Percentiles rank a stretch among this genome's conserved stretches.
Conservation (phyloP, 2,888 invertebrate species). For the Heliconius sara region DNA sequence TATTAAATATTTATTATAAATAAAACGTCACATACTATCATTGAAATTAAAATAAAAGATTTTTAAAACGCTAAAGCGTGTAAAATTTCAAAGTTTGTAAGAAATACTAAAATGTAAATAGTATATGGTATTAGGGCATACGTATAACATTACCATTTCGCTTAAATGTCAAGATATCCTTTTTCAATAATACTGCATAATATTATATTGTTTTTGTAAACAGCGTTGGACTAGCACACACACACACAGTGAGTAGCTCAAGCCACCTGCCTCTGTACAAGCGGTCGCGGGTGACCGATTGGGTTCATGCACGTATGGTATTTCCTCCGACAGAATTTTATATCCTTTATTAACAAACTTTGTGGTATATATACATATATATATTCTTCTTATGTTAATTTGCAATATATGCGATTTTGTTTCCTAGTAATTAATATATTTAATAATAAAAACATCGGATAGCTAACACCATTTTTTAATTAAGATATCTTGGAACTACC, state of each 20-base stretch:
- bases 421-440: neutral
- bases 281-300: constrained; percentile 31
- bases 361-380: neutral
- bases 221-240: neutral
- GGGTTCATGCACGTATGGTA: constrained; percentile 23
- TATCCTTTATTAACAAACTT: neutral
- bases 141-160: neutral
- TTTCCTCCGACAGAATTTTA: constrained; percentile 3
- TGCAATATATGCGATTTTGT: neutral
- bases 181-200: neutral
- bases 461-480: neutral
- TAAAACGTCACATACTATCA: neutral
- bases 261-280: constrained; percentile 28
- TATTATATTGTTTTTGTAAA: neutral
- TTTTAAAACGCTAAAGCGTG: neutral
- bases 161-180: constrained; percentile 13
- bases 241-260: neutral
- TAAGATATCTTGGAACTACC: neutral
- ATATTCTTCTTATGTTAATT: neutral
- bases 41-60: neutral
- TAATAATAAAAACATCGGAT: neutral
- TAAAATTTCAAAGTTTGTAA: neutral
- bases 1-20: no score
- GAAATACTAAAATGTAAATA: neutral
- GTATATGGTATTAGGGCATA: neutral